A percentile compares a stretch with the other conserved stretches of the same genome.
phyloP scores from a whole-genome alignment of 2,113 vertebrate genomes.

The Chaetops frenatus region DNA sequence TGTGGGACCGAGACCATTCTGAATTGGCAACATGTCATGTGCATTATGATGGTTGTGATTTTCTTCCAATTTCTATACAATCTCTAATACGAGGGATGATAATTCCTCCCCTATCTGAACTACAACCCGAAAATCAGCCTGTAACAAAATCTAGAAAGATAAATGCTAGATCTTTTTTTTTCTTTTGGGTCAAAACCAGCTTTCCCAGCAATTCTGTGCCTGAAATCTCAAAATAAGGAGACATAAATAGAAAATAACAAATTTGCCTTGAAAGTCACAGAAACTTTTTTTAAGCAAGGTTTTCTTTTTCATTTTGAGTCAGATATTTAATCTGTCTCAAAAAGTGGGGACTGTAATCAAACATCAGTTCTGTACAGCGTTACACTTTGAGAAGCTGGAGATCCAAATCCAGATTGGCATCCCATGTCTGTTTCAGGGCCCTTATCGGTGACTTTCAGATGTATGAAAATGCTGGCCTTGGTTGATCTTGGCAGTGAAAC shows the following conservation, averaged over 20 bases:
- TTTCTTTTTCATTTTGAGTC: neutral
- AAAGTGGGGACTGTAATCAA: neutral
- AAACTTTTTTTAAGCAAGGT: neutral
- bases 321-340: neutral
- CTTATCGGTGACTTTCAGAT: neutral
- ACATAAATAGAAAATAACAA: neutral
- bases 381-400: neutral
- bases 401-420: neutral
- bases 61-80: neutral
- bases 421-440: neutral
- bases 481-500: neutral
- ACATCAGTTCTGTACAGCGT: neutral
- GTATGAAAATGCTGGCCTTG: neutral
- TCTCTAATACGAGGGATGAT: neutral
- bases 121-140: neutral
- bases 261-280: neutral
- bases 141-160: neutral
- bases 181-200: neutral
- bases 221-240: neutral
- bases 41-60: neutral
- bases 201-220: neutral
- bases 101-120: neutral
- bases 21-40: neutral
- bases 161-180: neutral
- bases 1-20: accelerated